Evolutionary conservation across 2,113 vertebrate genomes (phyloP), one percentile per base, ranked within the genome.

Genomic region (Chionodraco myersi): DNA sequence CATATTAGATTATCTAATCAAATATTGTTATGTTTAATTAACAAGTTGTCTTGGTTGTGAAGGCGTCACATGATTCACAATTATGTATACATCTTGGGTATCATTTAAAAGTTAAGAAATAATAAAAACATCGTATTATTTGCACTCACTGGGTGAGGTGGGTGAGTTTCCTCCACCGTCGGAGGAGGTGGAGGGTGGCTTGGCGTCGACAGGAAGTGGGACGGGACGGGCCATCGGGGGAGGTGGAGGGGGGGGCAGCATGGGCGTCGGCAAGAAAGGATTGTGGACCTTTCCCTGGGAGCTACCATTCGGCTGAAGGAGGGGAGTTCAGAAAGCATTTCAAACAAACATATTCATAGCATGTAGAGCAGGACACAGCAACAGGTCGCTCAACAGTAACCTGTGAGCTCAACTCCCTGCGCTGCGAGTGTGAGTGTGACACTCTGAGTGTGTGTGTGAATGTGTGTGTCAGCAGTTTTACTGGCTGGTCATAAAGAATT

Each of bases 201-300:
- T 99, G 92, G 97, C 96, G 95, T 99, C 97, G 93, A 98, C 96
- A 66, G 98, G 98, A 95, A 99, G 96, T 87, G 97, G 98, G 94
- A 99, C 97, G 82, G 98, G 97, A 90, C 98, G 96, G 73, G 97
- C 98, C 98, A 99, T 99, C 18, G 98, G 98, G 79, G 98, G 97
- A 34, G 97, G 98, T 3, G 98, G 98, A 1, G 98, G 98, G 0
- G 98, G 98, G 67, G 98, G 98, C 96, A 99, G 96, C 98, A 99
- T 99, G 87, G 97, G 97, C 87, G 98, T 98, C 84, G 98, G 97
- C 93, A 99, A 96, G 95, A 99, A 99, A 88, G 98, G 98, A 95
- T 99, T 99, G 96, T 99, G 98, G 92, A 99, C 97, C 95, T 99
- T 99, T 94, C 97, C 97, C 95, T 99, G 98, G 94, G 97, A 98